These are phyloP conservation scores for Drosophila cardini DNA, from an alignment of 1,140 invertebrate species.

Conservation along the genomic window DNA sequence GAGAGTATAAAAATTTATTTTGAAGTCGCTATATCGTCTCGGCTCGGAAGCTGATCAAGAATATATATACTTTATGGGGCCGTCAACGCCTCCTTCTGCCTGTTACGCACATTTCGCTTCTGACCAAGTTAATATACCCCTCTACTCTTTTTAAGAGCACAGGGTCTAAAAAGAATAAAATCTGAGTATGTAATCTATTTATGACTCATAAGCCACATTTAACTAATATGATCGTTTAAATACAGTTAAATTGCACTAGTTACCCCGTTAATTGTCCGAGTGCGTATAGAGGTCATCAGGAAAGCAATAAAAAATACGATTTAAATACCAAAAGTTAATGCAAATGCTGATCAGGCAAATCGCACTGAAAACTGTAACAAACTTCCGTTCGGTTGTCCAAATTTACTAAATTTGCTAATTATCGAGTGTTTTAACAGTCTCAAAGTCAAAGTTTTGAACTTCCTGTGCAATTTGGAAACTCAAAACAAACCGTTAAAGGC, in stretches of 20 bases:
- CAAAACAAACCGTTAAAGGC: conserved; percentile 33
- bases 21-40: no score
- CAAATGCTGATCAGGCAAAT: conserved; percentile 36
- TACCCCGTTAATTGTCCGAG: conserved; percentile 28
- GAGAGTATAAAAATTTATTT: no score
- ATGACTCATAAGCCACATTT: conserved; percentile 18
- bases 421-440: conserved; percentile 4
- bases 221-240: conserved; percentile 15
- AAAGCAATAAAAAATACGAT: conserved; percentile 34
- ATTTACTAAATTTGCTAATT: conserved; percentile 31
- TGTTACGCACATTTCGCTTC: no score
- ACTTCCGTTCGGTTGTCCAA: conserved; percentile 20
- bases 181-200: background rate
- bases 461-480: conserved; percentile 47
- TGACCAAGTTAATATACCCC: no score
- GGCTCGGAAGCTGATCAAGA: no score
- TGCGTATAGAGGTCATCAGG: conserved; percentile 48
- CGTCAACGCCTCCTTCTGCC: no score
- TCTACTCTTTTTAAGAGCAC: no score
- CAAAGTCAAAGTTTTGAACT: conserved; percentile 25
- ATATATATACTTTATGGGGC: no score
- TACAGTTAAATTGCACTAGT: conserved; percentile 37
- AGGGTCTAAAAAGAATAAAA: background rate
- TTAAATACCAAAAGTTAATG: conserved; percentile 50
- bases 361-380: conserved; percentile 33